A percentile compares a stretch with the other conserved stretches of the same genome.
phyloP scores from a whole-genome alignment of 2,113 vertebrate genomes.

The Tragelaphus imberbis region DNA sequence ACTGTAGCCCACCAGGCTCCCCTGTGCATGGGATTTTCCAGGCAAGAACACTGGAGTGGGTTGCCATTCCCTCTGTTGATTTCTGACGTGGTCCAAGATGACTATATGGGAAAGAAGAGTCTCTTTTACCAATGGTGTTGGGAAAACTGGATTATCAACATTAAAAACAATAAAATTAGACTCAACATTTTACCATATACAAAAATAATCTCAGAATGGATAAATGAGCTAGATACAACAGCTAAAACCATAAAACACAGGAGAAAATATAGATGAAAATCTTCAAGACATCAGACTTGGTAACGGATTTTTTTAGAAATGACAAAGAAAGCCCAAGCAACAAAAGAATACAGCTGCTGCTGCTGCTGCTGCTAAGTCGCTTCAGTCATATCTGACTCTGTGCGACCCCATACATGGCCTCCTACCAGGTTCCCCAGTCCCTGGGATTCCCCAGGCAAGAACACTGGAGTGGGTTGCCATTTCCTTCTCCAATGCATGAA shows the following conservation, averaged over 20 bases:
- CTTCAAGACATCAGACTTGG: background rate
- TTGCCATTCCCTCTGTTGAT: background rate
- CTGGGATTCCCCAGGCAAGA: no score
- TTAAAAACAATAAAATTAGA: background rate
- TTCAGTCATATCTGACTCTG: no score
- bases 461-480: no score
- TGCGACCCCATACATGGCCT: no score
- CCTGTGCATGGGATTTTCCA: background rate
- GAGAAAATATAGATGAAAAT: background rate
- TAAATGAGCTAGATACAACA: background rate
- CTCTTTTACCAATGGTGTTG: background rate
- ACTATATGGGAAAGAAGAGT: background rate
- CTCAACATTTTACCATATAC: background rate
- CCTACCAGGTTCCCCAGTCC: no score
- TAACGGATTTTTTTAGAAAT: background rate
- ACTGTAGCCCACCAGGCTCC: background rate
- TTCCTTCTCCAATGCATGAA: no score
- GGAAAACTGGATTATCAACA: background rate
- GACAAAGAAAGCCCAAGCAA: background rate
- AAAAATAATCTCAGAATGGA: background rate
- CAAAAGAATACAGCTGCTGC: background rate
- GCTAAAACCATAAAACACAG: background rate
- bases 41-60: background rate
- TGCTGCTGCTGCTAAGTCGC: no score
- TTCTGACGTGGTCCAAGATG: background rate